A percentile compares a stretch with the other conserved stretches of the same genome.
These are phyloP conservation scores for Lepidocyrtoides sp. DNA, from an alignment of 2,888 invertebrate genomes.

Conservation along the genomic window DNA sequence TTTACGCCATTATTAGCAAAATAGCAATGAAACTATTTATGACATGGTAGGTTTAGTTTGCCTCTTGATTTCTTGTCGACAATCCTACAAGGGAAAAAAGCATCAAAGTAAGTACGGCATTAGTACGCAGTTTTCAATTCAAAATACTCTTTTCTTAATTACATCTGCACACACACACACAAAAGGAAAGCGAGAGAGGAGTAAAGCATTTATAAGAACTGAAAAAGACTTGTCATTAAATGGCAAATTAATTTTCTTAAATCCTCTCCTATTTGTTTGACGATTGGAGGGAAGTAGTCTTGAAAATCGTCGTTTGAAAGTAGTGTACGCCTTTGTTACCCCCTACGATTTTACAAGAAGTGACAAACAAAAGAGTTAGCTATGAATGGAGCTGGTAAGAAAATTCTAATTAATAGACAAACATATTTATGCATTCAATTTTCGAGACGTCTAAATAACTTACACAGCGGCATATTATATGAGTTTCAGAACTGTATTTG, in stretches of 20 bases:
- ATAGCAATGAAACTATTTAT: constrained; percentile 43
- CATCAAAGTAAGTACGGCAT: constrained; percentile 18
- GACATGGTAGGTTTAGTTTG: constrained; percentile 28
- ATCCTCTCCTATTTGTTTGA: constrained; percentile 35
- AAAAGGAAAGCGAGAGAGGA: neutral
- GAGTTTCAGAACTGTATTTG: neutral
- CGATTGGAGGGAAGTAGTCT: constrained; percentile 32
- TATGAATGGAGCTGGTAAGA: constrained; percentile 21
- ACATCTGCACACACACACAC: neutral
- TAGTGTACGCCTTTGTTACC: neutral
- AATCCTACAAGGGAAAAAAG: neutral
- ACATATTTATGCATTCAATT: constrained; percentile 48
- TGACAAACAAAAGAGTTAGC: constrained; percentile 14
- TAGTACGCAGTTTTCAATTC: constrained; percentile 29
- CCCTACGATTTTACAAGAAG: neutral
- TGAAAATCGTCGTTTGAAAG: constrained; percentile 26
- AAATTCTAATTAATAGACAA: constrained; percentile 44
- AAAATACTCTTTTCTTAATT: constrained; percentile 27
- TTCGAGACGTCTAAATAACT: constrained; percentile 15
- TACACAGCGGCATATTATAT: neutral
- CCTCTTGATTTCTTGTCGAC: constrained; percentile 40
- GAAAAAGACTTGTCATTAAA: constrained; percentile 47
- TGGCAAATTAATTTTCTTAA: constrained; percentile 58
- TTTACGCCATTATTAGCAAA: constrained; percentile 29
- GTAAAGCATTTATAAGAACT: constrained; percentile 2